Evolutionary conservation across 2,113 vertebrate species (phyloP).

Genomic region (Psilopogon haemacephalus): DNA sequence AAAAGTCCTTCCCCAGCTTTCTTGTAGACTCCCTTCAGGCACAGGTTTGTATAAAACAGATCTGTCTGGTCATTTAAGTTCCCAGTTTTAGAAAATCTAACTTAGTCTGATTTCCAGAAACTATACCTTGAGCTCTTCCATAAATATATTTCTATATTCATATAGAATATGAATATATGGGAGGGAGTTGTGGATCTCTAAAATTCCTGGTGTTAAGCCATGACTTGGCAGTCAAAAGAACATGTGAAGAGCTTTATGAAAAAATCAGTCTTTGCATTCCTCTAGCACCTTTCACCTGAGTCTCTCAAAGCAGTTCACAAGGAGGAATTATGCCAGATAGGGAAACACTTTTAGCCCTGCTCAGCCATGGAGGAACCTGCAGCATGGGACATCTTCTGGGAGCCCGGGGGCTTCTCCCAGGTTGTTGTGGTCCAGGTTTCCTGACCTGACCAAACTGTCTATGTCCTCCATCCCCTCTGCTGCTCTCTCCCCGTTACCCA

Average conservation of each 20-base stretch:
- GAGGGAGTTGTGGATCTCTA: not conserved
- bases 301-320: not conserved
- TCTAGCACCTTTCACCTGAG: conserved; percentile 23
- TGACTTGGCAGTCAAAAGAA: conserved; percentile 13
- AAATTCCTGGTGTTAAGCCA: conserved; percentile 14
- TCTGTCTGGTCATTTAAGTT: not conserved
- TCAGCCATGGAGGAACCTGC: not conserved
- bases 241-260: not conserved
- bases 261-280: conserved; percentile 25
- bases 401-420: not conserved
- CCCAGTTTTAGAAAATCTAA: not conserved
- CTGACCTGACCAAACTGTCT: not conserved
- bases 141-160: not conserved
- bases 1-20: too few species aligned
- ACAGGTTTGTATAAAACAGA: too few species aligned
- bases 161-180: not conserved
- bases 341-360: not conserved
- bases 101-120: not conserved
- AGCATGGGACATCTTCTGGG: too few species aligned
- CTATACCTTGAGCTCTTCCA: not conserved
- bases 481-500: not conserved
- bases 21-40: too few species aligned
- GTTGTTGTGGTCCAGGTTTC: not conserved
- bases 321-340: not conserved
- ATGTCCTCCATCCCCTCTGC: not conserved